A percentile compares a stretch with the other conserved stretches of the same genome.
phyloP scores from a whole-genome alignment of 2,797 vertebrate species.

The Characodon lateralis region DNA sequence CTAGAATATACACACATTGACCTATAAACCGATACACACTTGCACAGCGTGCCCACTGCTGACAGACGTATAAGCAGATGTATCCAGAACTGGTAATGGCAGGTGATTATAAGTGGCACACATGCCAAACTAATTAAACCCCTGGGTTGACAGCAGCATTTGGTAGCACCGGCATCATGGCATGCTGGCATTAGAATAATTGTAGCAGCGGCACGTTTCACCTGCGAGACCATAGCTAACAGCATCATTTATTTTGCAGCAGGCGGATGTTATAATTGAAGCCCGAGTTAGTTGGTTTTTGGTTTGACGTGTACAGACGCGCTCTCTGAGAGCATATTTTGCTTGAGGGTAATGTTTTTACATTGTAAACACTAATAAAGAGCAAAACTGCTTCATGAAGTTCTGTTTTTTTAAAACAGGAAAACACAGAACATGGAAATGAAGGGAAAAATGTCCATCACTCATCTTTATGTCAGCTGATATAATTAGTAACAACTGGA shows the following conservation, averaged over 20 bases:
- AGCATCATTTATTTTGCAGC: slow-evolving; percentile 83
- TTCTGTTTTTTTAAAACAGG: neutral
- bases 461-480: neutral
- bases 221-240: slow-evolving; percentile 81
- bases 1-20: slow-evolving; percentile 47
- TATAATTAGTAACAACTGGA: neutral
- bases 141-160: slow-evolving; percentile 93
- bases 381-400: neutral
- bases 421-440: neutral
- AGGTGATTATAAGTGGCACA: slow-evolving; percentile 97
- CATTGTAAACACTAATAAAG: neutral
- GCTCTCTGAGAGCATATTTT: slow-evolving; percentile 18
- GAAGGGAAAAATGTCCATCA: neutral
- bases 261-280: slow-evolving; percentile 66
- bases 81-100: slow-evolving; percentile 92
- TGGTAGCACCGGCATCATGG: slow-evolving; percentile 87
- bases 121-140: slow-evolving; percentile 97
- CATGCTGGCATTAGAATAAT: slow-evolving; percentile 89
- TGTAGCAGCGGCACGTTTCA: slow-evolving; percentile 81
- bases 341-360: neutral
- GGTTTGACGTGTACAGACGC: slow-evolving; percentile 33
- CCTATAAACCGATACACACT: slow-evolving; percentile 55
- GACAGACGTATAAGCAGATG: slow-evolving; percentile 97
- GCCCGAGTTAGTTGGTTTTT: slow-evolving; percentile 49
- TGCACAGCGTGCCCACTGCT: slow-evolving; percentile 72